phyloP scores from a whole-genome alignment of 2,113 vertebrate species.

The Struthio camelus region DNA sequence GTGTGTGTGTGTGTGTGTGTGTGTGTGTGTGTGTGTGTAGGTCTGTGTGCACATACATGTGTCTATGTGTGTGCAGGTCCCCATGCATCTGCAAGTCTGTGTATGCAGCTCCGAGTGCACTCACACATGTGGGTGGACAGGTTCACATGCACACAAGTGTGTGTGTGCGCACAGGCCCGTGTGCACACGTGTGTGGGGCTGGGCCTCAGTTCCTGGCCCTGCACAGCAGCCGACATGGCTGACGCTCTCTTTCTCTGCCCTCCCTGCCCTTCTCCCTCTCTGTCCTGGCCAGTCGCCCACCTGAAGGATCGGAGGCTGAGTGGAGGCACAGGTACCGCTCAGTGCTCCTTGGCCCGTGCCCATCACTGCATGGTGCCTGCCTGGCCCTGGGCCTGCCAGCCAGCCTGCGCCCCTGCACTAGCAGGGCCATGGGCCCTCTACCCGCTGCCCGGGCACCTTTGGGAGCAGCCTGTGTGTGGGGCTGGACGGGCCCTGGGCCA shows the following conservation, averaged over 20 bases:
- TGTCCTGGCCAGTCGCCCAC: constrained; percentile 89
- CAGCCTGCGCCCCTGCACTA: background rate
- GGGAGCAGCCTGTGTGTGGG: constrained; percentile 4
- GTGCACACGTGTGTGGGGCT: background rate
- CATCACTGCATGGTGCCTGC: constrained; percentile 54
- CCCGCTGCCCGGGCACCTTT: background rate
- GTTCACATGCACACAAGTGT: no score
- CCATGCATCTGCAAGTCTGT: no score
- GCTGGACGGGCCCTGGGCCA: background rate
- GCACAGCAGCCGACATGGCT: fast-evolving
- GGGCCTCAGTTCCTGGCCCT: background rate
- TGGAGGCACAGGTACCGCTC: constrained; percentile 92
- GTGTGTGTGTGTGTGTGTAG: background rate
- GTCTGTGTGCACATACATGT: background rate
- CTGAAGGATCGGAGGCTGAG: constrained; percentile 99
- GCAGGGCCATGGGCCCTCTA: no score
- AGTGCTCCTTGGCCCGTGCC: background rate
- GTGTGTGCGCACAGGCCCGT: background rate
- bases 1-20: background rate
- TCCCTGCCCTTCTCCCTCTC: constrained; percentile 70
- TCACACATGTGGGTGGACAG: background rate
- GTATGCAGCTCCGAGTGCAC: background rate
- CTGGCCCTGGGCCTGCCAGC: background rate
- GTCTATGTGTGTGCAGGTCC: background rate
- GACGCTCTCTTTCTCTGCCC: constrained; percentile 33